Evolutionary conservation across 1,140 invertebrate genomes (phyloP).

Genomic region (Zaprionus inermis): DNA sequence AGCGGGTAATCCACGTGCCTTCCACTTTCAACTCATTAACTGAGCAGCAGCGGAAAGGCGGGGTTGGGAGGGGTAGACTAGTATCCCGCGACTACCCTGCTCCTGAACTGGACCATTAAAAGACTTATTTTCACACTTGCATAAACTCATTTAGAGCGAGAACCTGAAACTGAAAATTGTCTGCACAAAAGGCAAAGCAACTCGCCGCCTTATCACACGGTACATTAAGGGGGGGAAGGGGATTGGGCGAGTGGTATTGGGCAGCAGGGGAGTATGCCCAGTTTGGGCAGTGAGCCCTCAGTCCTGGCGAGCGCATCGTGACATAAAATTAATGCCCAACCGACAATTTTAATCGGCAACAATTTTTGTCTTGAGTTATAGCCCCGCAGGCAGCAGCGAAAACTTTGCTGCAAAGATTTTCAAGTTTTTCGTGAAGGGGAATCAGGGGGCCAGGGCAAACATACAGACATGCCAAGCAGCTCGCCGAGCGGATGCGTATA

Average conservation of each 20-base stretch:
- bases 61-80: too few relatives aligned
- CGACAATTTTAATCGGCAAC: constrained; percentile 83
- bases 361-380: constrained; percentile 82
- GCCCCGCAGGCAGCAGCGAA: constrained; percentile 36
- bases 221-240: constrained; percentile 56
- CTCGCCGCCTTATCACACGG: constrained; percentile 77
- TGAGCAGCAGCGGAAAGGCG: constrained; percentile 48
- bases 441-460: constrained; percentile 28
- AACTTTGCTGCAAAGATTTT: constrained; percentile 74
- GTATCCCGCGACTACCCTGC: neutral
- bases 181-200: constrained; percentile 40
- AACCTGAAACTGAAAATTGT: constrained; percentile 59
- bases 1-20: constrained; percentile 72
- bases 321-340: constrained; percentile 84
- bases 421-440: constrained; percentile 51
- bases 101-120: constrained; percentile 68
- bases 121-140: constrained; percentile 83
- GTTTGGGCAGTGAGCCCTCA: too few relatives aligned
- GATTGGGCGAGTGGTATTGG: too few relatives aligned
- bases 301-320: constrained; percentile 78
- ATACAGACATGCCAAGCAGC: constrained; percentile 19
- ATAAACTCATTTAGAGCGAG: constrained; percentile 79
- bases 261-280: constrained; percentile 9
- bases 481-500: constrained; percentile 77
- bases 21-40: constrained; percentile 81